Conservation (phyloP, 2,797 vertebrate genomes). For the Gadopsis marmoratus region DNA sequence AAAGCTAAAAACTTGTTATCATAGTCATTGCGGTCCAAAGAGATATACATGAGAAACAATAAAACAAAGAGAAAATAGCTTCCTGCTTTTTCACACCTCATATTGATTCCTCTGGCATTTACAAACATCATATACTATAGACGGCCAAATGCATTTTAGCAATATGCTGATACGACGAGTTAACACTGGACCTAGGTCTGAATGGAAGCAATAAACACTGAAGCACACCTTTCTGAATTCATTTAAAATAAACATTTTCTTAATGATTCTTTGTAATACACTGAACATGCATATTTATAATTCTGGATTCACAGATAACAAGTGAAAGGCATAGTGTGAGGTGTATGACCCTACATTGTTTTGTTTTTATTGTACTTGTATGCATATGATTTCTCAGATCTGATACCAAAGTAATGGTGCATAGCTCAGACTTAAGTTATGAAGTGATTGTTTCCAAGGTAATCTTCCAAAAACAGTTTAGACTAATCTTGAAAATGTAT, state of each 20-base stretch:
- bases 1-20: conserved; percentile 14
- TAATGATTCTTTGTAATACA: conserved; percentile 17
- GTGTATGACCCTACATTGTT: conserved; percentile 24
- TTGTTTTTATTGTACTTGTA: conserved; percentile 46
- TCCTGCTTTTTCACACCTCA: conserved; percentile 6
- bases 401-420: conserved; percentile 73
- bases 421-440: conserved; percentile 44
- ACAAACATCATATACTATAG: conserved; percentile 35
- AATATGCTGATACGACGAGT: conserved; percentile 47
- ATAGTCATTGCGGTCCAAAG: conserved; percentile 6
- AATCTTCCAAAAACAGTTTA: conserved; percentile 46
- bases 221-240: conserved; percentile 47
- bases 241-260: conserved; percentile 2
- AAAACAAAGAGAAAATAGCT: conserved; percentile 8
- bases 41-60: conserved; percentile 11
- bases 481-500: conserved; percentile 15
- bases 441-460: conserved; percentile 36
- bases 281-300: conserved; percentile 37
- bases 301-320: conserved; percentile 30
- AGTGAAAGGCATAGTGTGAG: conserved; percentile 16
- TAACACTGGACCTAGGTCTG: conserved; percentile 41
- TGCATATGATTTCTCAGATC: conserved; percentile 50
- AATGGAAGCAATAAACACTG: conserved; percentile 73
- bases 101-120: conserved; percentile 30
- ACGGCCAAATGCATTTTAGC: conserved; percentile 45